These are phyloP conservation scores for Endomychus coccineus DNA, from an alignment of 2,888 invertebrate genomes.

Conservation along the genomic window DNA sequence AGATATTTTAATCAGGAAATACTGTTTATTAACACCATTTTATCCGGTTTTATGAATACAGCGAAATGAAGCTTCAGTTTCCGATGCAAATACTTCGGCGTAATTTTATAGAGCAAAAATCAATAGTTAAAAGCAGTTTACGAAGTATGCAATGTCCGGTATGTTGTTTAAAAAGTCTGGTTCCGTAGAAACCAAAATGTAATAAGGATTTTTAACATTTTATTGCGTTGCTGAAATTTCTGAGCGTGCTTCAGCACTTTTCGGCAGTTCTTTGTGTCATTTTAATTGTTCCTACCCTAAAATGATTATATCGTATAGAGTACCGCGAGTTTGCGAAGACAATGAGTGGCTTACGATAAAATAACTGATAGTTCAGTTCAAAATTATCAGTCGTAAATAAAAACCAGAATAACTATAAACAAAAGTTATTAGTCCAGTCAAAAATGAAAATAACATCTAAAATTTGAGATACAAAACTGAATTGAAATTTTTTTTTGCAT, in stretches of 20 bases:
- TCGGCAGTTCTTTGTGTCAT: constrained; percentile 21
- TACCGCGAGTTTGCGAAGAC: constrained; percentile 13
- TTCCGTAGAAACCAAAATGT: constrained; percentile 22
- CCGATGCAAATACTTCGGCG: constrained; percentile 19
- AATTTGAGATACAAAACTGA: too few species aligned
- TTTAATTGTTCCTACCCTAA: constrained; percentile 22
- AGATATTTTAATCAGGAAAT: background rate
- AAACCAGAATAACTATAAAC: too few species aligned
- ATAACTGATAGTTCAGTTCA: too few species aligned
- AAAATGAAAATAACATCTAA: too few species aligned
- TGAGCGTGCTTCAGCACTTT: constrained; percentile 21
- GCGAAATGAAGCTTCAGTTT: too few species aligned
- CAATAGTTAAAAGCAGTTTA: constrained; percentile 29
- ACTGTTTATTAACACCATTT: background rate
- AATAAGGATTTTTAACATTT: constrained; percentile 33
- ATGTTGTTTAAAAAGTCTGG: constrained; percentile 12
- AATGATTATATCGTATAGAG: constrained; percentile 12
- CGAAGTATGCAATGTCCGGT: constrained; percentile 12
- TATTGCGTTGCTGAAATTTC: constrained; percentile 27
- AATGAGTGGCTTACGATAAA: too few species aligned
- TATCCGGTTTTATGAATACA: too few species aligned
- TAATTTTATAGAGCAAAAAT: constrained; percentile 36
- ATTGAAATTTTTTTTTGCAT: too few species aligned
- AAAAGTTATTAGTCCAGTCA: too few species aligned
- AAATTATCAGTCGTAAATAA: too few species aligned